Evolutionary conservation across 2,113 vertebrate genomes (phyloP).

Genomic region (Thunnus thynnus): DNA sequence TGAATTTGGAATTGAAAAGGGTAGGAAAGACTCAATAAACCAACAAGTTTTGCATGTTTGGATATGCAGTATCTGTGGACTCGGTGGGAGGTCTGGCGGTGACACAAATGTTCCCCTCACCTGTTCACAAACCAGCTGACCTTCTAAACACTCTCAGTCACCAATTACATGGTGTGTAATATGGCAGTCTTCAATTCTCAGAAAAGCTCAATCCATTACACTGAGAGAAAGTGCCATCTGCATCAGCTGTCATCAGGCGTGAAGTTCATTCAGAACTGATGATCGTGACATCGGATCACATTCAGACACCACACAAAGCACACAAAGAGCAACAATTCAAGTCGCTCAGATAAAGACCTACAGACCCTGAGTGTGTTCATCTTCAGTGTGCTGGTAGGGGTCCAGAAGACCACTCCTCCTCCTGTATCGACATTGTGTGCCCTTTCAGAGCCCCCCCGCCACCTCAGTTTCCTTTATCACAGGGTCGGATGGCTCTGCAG

Average conservation of each 20-base stretch:
- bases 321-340: constrained; percentile 69
- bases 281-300: constrained; percentile 61
- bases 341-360: constrained; percentile 66
- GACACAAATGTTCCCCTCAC: constrained; percentile 10
- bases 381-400: constrained; percentile 67
- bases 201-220: constrained; percentile 11
- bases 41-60: neutral
- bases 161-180: neutral
- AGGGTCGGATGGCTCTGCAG: constrained; percentile 72
- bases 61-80: too few relatives aligned
- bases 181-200: neutral
- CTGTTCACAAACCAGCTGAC: neutral
- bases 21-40: neutral
- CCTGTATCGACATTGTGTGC: constrained; percentile 79
- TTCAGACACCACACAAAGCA: constrained; percentile 66
- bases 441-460: constrained; percentile 80
- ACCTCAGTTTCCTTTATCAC: constrained; percentile 78
- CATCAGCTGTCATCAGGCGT: constrained; percentile 45
- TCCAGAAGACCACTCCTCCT: constrained; percentile 78
- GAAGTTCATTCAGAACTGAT: constrained; percentile 59
- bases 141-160: neutral
- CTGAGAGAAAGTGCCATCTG: constrained; percentile 53
- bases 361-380: constrained; percentile 69
- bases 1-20: neutral
- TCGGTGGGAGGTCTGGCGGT: neutral